These are phyloP conservation scores for Xenopus petersii DNA, from an alignment of 2,797 vertebrate species.

Conservation along the genomic window DNA sequence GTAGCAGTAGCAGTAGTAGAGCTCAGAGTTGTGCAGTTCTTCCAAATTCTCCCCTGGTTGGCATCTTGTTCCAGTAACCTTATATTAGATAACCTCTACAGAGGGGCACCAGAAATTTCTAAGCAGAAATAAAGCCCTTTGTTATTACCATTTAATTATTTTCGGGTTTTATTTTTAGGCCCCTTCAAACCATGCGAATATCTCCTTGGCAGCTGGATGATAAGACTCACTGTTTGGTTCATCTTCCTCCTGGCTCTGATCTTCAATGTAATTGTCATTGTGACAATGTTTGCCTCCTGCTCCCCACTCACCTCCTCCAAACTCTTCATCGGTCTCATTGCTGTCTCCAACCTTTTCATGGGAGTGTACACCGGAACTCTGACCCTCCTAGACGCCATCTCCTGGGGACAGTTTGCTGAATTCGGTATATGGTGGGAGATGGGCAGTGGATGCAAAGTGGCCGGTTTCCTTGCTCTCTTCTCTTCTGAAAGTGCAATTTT, in stretches of 20 bases:
- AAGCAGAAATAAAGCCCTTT: constrained; percentile 36
- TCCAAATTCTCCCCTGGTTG: too few relatives aligned
- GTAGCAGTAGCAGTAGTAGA: constrained; percentile 58
- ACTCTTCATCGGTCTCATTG: constrained; percentile 85
- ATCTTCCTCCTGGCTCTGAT: constrained; percentile 91
- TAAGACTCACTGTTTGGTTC: constrained; percentile 96
- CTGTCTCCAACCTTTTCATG: constrained; percentile 88
- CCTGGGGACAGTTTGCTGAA: constrained; percentile 91
- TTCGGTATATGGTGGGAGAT: constrained; percentile 96
- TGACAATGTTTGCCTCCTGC: constrained; percentile 78
- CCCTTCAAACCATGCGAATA: constrained; percentile 96
- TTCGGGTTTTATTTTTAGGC: constrained; percentile 72
- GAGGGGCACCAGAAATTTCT: constrained; percentile 50
- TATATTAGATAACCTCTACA: too few relatives aligned
- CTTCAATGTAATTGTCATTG: constrained; percentile 88
- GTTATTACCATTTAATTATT: constrained; percentile 62
- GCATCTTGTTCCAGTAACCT: too few relatives aligned
- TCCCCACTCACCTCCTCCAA: constrained; percentile 72
- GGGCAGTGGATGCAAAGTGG: constrained; percentile 81
- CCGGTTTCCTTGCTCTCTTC: constrained; percentile 88
- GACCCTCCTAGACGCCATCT: constrained; percentile 82
- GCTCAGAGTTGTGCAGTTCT: too few relatives aligned
- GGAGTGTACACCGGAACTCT: constrained; percentile 86
- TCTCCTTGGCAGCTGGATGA: constrained; percentile 97
- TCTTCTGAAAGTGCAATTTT: constrained; percentile 90